Base-by-base conservation (phyloP, 2,797 vertebrate genomes). In the Acrossocheilus wenchowensis region DNA sequence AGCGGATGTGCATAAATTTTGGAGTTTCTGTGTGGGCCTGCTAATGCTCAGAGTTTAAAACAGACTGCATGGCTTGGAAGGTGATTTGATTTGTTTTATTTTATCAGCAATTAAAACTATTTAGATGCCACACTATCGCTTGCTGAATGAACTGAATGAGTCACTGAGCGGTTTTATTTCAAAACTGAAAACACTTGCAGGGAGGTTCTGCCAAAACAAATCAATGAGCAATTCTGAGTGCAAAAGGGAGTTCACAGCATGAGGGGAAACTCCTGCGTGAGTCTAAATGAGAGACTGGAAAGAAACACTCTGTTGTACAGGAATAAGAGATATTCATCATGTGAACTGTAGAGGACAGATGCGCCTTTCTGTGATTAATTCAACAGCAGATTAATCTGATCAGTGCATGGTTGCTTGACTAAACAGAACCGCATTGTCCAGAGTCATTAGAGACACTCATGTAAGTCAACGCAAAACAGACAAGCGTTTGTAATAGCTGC, bases 361-460 rank as follows among this genome's bases (percentile, higher is more conserved):
- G 14, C 0, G 57, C 21, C 72, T 66, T 78, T 85, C 75, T 57
- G 36, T 0, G 3, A 41, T 57, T 57, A 64, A 81, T 81, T 86
- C 66, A 86, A 80, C 66, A 72, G 64, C 57, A 50, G 48, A 80
- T 21, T 86, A 34, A 89, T 66, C 52, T 68, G 15, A 82, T 43
- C 66, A 57, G 52, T 8, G 41, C 19, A 45, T 77, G 15, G 39
- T 15, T 72, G 14, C 26, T 45, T 69, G 36, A 17, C 57, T 11
- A 14, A 88, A 88, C 78, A 82, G 79, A 72, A 52, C 17, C 21
- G 0, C 54, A 39, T 54, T 81, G 75, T 82, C 26, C 26, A 19
- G 9, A 21, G 54, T 10, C 54, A 48, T 71, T 41, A 26, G 78
- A 80, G 34, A 83, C 48, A 21, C 75, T 82, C 74, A 26, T 45